These are phyloP conservation scores for Dryobota labecula DNA, from an alignment of 2,888 invertebrate species.

Conservation along the genomic window DNA sequence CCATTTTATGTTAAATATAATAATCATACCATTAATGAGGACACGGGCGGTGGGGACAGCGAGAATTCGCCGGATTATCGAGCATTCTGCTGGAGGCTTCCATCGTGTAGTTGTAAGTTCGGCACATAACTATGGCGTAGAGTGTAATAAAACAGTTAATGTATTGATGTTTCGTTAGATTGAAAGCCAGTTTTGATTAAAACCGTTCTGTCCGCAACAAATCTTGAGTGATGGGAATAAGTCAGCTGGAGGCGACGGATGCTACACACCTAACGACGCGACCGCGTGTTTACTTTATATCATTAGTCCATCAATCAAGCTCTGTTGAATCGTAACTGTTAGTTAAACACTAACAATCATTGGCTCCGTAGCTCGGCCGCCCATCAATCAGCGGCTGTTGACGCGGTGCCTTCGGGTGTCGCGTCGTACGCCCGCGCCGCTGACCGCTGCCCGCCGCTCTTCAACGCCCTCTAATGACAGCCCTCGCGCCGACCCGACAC, in stretches of 20 bases:
- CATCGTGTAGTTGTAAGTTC: conserved; percentile 33
- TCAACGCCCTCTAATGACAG: conserved; percentile 82
- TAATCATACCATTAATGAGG: no score
- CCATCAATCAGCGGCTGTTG: conserved; percentile 86
- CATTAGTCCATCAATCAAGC: conserved; percentile 90
- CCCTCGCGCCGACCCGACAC: conserved; percentile 83
- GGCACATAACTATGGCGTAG: conserved; percentile 24
- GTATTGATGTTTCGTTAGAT: conserved; percentile 66
- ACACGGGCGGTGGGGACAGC: no score
- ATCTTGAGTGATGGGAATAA: conserved; percentile 74
- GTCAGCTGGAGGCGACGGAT: conserved; percentile 76
- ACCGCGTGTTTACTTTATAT: conserved; percentile 87
- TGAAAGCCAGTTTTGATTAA: conserved; percentile 70
- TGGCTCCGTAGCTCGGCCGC: conserved; percentile 78
- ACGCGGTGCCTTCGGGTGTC: conserved; percentile 77
- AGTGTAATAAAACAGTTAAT: conserved; percentile 61
- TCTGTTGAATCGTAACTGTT: conserved; percentile 88
- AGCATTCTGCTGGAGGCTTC: conserved; percentile 34
- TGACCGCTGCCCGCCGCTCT: conserved; percentile 56
- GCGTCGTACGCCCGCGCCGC: conserved; percentile 64
- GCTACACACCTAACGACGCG: conserved; percentile 78
- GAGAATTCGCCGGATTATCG: no score
- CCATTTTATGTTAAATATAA: no score
- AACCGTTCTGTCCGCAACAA: conserved; percentile 71
- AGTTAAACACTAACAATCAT: conserved; percentile 88